A percentile compares a stretch with the other conserved stretches of the same genome.
Conservation (phyloP, 2,888 invertebrate genomes). For the Watsonalla cultraria region DNA sequence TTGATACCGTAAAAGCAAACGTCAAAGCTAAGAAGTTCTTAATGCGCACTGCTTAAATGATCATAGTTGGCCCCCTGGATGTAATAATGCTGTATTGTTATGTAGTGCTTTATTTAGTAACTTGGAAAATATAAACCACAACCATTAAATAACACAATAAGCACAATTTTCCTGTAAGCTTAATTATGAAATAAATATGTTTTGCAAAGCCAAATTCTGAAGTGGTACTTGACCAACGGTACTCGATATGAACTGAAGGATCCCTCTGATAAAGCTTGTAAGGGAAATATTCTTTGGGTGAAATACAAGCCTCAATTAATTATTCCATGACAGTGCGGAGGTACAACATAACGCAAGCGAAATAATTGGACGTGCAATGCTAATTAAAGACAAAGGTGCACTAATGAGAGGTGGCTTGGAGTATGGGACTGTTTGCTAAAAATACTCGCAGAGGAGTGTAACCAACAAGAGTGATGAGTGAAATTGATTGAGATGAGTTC, state of each 20-base stretch:
- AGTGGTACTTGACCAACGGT: conserved; percentile 5
- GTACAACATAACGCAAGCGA: not conserved
- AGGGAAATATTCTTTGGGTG: not conserved
- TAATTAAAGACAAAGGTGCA: conserved; percentile 48
- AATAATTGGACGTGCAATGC: conserved; percentile 28
- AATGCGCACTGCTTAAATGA: too few relatives aligned
- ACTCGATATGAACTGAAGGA: conserved; percentile 2
- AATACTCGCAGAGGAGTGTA: conserved; percentile 32
- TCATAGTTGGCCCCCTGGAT: too few relatives aligned
- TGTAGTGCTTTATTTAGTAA: too few relatives aligned
- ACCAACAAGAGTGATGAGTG: conserved; percentile 22
- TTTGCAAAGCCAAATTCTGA: conserved; percentile 3
- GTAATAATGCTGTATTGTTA: too few relatives aligned
- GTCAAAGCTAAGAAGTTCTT: too few relatives aligned
- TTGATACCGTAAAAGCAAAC: too few relatives aligned
- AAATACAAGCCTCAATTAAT: not conserved
- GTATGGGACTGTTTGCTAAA: conserved; percentile 51
- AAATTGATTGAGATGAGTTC: conserved; percentile 56
- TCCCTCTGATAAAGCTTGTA: not conserved
- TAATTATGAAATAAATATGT: too few relatives aligned
- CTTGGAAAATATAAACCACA: too few relatives aligned
- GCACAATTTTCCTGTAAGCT: too few relatives aligned
- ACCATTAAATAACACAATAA: too few relatives aligned
- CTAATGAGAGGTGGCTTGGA: conserved; percentile 35
- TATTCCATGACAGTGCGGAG: not conserved